Conservation (phyloP, 2,113 vertebrate genomes). For the Henicopernis longicauda region DNA sequence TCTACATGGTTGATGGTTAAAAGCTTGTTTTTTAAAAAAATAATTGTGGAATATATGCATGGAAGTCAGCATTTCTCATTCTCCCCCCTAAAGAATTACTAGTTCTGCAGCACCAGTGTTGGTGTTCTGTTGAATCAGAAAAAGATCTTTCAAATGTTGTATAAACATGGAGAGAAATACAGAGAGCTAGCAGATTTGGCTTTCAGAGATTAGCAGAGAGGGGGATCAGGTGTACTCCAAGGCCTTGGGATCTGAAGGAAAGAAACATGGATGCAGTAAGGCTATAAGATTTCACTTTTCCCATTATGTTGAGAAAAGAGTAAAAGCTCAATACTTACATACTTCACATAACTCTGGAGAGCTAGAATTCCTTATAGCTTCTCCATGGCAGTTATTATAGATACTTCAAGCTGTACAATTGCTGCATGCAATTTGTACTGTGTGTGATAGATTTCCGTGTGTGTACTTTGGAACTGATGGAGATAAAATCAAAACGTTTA, state of each 20-base stretch:
- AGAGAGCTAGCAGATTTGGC: neutral
- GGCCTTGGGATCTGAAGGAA: neutral
- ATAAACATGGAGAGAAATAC: neutral
- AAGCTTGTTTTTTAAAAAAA: neutral
- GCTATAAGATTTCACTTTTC: neutral
- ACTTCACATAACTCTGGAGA: neutral
- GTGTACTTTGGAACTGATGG: neutral
- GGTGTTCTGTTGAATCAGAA: neutral
- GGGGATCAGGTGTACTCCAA: neutral
- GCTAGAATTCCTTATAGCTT: neutral
- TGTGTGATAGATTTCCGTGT: fast-evolving
- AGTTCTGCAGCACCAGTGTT: neutral
- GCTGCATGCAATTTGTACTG: neutral
- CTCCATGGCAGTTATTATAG: neutral
- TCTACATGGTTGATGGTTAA: neutral
- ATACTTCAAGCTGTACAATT: neutral
- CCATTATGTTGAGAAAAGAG: neutral
- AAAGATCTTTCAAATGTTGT: neutral
- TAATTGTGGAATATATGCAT: neutral
- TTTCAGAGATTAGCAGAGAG: neutral
- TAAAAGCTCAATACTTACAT: neutral
- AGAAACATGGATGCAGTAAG: neutral
- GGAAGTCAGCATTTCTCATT: neutral
- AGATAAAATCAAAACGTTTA: neutral
- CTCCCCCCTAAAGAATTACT: neutral